Conservation (phyloP, 1,140 invertebrate species). For the Ridgeia piscesae region DNA sequence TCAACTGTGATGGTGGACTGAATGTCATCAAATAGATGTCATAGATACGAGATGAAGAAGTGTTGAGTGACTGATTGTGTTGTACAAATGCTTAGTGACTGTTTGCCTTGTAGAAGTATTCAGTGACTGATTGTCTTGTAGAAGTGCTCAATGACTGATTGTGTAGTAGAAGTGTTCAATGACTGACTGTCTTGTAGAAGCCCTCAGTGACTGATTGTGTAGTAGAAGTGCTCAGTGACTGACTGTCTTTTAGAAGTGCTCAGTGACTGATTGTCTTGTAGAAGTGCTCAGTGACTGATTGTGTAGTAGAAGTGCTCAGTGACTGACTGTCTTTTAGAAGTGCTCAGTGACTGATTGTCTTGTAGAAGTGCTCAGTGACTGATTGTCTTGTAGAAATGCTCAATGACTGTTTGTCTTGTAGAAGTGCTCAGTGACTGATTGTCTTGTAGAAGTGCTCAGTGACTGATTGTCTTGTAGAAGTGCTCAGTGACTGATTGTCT, state of each 20-base stretch:
- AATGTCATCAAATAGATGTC: not conserved
- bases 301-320: not conserved
- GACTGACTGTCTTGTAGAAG: no score
- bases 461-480: not conserved
- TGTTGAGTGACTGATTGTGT: not conserved
- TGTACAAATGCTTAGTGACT: not conserved
- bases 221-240: no score
- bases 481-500: not conserved
- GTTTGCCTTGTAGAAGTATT: no score
- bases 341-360: not conserved
- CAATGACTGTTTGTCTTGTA: slow-evolving; percentile 33
- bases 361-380: not conserved
- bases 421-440: slow-evolving; percentile 30
- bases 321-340: slow-evolving; percentile 40
- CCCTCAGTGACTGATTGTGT: not conserved
- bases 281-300: not conserved
- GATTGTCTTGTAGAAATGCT: not conserved
- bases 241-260: no score
- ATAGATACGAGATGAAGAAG: not conserved
- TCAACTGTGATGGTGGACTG: not conserved
- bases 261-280: no score
- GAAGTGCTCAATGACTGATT: no score
- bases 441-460: not conserved
- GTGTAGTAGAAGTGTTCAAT: no score
- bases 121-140: no score